Evolutionary conservation across 2,888 invertebrate species (phyloP).

Genomic region (Ceramica pisi): DNA sequence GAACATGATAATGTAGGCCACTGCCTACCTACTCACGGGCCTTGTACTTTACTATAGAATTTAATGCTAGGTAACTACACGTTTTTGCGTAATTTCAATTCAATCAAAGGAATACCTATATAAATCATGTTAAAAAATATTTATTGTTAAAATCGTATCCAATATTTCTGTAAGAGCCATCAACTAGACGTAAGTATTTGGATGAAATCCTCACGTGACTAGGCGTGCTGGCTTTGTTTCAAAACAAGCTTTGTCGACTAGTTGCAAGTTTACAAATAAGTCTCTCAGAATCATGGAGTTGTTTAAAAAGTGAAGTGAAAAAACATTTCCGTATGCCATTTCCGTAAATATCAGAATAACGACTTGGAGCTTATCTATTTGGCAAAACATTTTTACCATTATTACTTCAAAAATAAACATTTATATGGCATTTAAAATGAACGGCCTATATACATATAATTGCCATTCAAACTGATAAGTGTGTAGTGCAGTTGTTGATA

Average conservation of each 20-base stretch:
- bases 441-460: not conserved
- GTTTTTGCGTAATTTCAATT: not conserved
- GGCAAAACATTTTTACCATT: not conserved
- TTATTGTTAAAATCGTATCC: not conserved
- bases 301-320: slow-evolving; percentile 71
- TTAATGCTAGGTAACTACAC: not conserved
- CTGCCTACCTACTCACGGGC: slow-evolving; percentile 48
- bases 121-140: not conserved
- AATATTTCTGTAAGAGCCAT: slow-evolving; percentile 7
- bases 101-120: not conserved
- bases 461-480: not conserved
- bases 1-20: slow-evolving; percentile 71
- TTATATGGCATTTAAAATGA: not conserved
- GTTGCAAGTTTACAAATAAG: slow-evolving; percentile 82
- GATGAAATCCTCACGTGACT: slow-evolving; percentile 74
- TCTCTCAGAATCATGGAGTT: slow-evolving; percentile 64
- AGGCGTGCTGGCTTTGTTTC: slow-evolving; percentile 71
- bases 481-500: not conserved
- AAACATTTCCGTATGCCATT: slow-evolving; percentile 71
- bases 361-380: slow-evolving; percentile 8
- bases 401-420: not conserved
- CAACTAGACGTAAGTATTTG: slow-evolving; percentile 22
- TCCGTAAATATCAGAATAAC: slow-evolving; percentile 60
- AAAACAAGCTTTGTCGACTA: slow-evolving; percentile 83
- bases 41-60: slow-evolving; percentile 16